Evolutionary conservation across 2,888 invertebrate species (phyloP).

Genomic region (Fragum whitleyi): DNA sequence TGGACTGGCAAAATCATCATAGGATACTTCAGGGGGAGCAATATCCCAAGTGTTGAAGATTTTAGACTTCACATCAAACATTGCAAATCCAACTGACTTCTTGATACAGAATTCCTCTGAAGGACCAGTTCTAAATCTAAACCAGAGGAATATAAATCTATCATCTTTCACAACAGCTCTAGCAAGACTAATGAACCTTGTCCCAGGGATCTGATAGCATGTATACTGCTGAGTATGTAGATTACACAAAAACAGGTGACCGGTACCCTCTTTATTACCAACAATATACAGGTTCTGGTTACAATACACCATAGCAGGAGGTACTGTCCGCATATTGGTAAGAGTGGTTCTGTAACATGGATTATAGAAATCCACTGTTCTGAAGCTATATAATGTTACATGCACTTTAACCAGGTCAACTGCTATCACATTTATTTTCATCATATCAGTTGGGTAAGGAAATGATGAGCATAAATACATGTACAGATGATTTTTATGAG

Average conservation of each 20-base stretch:
- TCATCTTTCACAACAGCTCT: slow-evolving; percentile 79
- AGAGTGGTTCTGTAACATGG: slow-evolving; percentile 83
- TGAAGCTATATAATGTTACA: slow-evolving; percentile 79
- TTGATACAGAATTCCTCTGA: slow-evolving; percentile 84
- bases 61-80: slow-evolving; percentile 82
- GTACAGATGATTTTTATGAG: slow-evolving; percentile 78
- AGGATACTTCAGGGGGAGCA: slow-evolving; percentile 79
- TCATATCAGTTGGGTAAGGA: slow-evolving; percentile 83
- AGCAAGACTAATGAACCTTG: slow-evolving; percentile 82
- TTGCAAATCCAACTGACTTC: slow-evolving; percentile 81
- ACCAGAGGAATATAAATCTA: slow-evolving; percentile 81
- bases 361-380: slow-evolving; percentile 79
- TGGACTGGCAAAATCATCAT: slow-evolving; percentile 80
- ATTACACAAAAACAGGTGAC: slow-evolving; percentile 82
- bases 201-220: slow-evolving; percentile 81
- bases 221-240: slow-evolving; percentile 80
- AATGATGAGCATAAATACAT: slow-evolving; percentile 82
- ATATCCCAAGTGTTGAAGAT: slow-evolving; percentile 80
- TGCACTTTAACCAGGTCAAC: slow-evolving; percentile 79
- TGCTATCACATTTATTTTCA: slow-evolving; percentile 81
- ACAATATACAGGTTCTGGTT: slow-evolving; percentile 80
- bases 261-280: slow-evolving; percentile 82
- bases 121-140: slow-evolving; percentile 81
- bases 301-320: slow-evolving; percentile 82
- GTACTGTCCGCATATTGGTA: slow-evolving; percentile 81